Conservation (phyloP, 2,113 vertebrate species). For the Aythya baeri region DNA sequence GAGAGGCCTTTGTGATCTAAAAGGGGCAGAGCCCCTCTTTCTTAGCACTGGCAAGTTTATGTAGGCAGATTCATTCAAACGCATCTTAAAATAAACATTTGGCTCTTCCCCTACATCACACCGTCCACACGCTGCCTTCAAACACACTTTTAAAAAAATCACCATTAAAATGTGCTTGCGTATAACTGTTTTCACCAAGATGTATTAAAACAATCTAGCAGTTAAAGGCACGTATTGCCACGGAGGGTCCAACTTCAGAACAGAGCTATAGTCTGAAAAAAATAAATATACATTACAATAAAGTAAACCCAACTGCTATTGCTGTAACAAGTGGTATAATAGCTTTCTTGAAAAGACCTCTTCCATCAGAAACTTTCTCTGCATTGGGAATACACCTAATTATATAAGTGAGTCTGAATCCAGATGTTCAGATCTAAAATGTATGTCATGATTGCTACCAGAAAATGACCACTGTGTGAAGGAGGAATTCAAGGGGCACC, state of each 20-base stretch:
- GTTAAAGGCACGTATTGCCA: background rate
- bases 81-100: conserved; percentile 66
- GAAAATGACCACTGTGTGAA: background rate
- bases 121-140: background rate
- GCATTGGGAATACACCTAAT: background rate
- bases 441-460: rapidly evolving
- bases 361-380: background rate
- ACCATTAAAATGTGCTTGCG: conserved; percentile 13
- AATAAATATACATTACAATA: background rate
- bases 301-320: conserved; percentile 18
- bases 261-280: background rate
- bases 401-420: conserved; percentile 5
- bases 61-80: conserved; percentile 65
- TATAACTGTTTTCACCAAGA: conserved; percentile 27
- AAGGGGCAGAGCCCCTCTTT: conserved; percentile 31
- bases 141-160: conserved; percentile 36
- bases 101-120: conserved; percentile 26
- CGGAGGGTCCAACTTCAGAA: background rate
- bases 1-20: conserved; percentile 73
- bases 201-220: conserved; percentile 27
- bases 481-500: background rate
- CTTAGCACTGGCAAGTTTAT: conserved; percentile 52
- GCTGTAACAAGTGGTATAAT: background rate
- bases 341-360: conserved; percentile 3
- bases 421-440: conserved; percentile 14